Conservation (phyloP, 2,888 invertebrate genomes). For the Trichopria drosophilae region DNA sequence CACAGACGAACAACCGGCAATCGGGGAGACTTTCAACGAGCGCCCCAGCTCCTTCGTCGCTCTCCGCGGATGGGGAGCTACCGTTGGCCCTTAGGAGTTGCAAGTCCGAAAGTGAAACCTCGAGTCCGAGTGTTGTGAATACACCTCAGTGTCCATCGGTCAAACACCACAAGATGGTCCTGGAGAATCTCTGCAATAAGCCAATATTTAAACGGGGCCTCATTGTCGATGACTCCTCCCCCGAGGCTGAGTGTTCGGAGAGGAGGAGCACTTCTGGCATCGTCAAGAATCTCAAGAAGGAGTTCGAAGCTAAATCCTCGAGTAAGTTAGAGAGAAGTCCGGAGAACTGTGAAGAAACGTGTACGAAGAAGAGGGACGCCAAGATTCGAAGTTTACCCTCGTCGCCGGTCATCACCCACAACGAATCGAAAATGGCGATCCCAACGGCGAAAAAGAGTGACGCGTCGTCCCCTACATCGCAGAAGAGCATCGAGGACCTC, state of each 20-base stretch:
- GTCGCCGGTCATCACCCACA: conserved; percentile 68
- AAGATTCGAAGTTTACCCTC: conserved; percentile 53
- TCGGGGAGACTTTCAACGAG: conserved; percentile 56
- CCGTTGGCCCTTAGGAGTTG: conserved; percentile 49
- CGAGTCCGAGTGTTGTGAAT: conserved; percentile 58
- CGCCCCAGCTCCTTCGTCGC: conserved; percentile 52
- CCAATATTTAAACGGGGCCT: conserved; percentile 55
- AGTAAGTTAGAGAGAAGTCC: conserved; percentile 50
- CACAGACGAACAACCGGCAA: conserved; percentile 28
- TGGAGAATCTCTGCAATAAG: conserved; percentile 60
- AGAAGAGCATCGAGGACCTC: conserved; percentile 63
- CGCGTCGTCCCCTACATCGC: conserved; percentile 30
- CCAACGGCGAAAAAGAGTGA: conserved; percentile 45
- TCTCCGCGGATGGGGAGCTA: conserved; percentile 56
- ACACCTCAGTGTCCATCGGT: conserved; percentile 62
- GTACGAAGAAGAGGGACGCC: conserved; percentile 55
- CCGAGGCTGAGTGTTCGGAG: conserved; percentile 48
- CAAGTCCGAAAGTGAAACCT: conserved; percentile 56
- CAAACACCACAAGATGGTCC: conserved; percentile 61
- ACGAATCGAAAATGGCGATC: conserved; percentile 54
- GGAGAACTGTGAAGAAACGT: conserved; percentile 55
- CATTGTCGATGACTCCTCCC: conserved; percentile 49
- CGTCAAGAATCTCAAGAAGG: conserved; percentile 83
- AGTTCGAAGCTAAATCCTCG: conserved; percentile 79
- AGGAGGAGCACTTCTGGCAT: conserved; percentile 66